Evolutionary conservation across 2,797 vertebrate species (phyloP), one percentile per base, ranked within the genome.

Genomic region (Aratinga solstitialis): DNA sequence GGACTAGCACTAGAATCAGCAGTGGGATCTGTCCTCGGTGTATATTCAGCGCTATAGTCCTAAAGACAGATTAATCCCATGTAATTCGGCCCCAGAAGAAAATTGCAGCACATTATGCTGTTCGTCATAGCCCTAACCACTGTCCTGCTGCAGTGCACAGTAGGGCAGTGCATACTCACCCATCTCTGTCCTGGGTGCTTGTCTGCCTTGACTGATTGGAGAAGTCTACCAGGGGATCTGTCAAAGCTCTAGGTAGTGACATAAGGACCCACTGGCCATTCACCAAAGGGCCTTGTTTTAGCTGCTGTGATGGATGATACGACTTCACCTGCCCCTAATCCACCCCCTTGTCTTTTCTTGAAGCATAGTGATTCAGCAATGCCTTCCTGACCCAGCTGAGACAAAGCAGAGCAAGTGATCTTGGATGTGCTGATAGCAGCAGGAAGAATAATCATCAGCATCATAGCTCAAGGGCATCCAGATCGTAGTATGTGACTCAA

Each of bases 291-390:
- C 18, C 30, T 67, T 80, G 18, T 13, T 91, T 89, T 40, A 71
- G 36, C 21, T 94, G 38, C 40, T 81, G 6, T 54, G 83, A 69
- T 36, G 32, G 50, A 71, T 56, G 27, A 13, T 48, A 19, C 71
- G 23, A 58, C 20, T 94, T 82, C 78, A 79, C 18, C 56, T 80
- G 62, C 29, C 38, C 36, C 32, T 67, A 75, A 65, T 42, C n/a
- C 26, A 56, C 11, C 21, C 22, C 17, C 9, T 1, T 3, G 21
- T 75, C 11, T 58, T 94, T 82, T 69, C 67, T 58, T 86, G 56
- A 56, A 94, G 77, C 56, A 32, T 0, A 30, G 67, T 95, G 94
- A 97, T 90, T 97, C 96, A 96, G 95, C 96, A 95, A 18, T 66
- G 84, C 59, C 51, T 76, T 90, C 77, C 90, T 84, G 86, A 95